Evolutionary conservation across 2,797 vertebrate genomes (phyloP), one percentile per base, ranked within the genome.

Genomic region (Ficedula albicollis): DNA sequence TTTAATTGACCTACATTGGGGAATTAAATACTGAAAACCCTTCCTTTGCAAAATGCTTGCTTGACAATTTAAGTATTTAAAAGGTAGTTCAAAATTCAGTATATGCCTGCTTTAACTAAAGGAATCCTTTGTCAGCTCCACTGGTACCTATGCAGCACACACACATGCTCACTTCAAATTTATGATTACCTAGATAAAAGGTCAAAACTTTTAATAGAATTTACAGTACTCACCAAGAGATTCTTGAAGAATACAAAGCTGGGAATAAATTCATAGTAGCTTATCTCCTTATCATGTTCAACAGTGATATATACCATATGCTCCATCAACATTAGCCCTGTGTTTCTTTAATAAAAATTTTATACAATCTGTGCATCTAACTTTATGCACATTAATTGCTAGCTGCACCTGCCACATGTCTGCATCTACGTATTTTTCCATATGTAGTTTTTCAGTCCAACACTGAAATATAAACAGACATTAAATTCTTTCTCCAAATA

Each of bases 1-100:
- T 96, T 95, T 97, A 94, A 96, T 79, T 97, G 92, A 96, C 91
- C 78, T 85, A 83, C 90, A 72, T 83, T 72, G 69, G 87, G 92
- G 95, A 96, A 90, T 92, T 44, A 86, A 6, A 70, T 34, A 89
- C 78, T 80, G 92, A 90, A 93, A 94, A 74, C 51, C 49, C 27
- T 86, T 85, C 67, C 77, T 76, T 80, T 38, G 75, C 78, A 91
- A 96, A 96, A 96, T 2, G 48, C 87, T 79, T 87, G 36, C 69
- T 83, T 96, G 93, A 95, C 90, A 95, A 87, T 94, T 92, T 87
- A 94, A 94, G 76, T 83, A 86, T 91, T 87, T 95, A 91, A 95
- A 92, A 94, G 85, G 87, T 64, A 96, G 89, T 80, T 89, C 32
- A 75, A 89, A 87, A 89, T 87, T 94, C 85, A 93, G 38, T 55